These are phyloP conservation scores for Nemotelus nigrinus DNA, from an alignment of 2,888 invertebrate genomes.

Conservation along the genomic window DNA sequence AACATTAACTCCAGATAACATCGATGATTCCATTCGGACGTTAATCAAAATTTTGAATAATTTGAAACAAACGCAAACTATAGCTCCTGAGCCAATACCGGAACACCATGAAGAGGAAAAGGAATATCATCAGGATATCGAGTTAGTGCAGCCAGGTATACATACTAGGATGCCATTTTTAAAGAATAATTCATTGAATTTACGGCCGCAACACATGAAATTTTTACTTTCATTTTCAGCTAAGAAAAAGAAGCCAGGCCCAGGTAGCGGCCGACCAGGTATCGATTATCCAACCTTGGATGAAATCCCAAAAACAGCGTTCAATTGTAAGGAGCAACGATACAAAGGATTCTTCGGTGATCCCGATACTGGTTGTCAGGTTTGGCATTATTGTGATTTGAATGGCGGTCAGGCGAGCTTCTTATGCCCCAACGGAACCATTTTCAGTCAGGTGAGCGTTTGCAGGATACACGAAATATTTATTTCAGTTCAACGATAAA, in stretches of 20 bases:
- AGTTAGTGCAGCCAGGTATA: slow-evolving; percentile 4
- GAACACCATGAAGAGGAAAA: slow-evolving; percentile 60
- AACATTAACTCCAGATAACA: slow-evolving; percentile 78
- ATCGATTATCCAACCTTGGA: slow-evolving; percentile 83
- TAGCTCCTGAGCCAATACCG: slow-evolving; percentile 60
- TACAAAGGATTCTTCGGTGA: slow-evolving; percentile 93
- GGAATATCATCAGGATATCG: slow-evolving; percentile 42
- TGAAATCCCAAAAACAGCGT: slow-evolving; percentile 79
- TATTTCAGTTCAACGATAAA: too few relatives aligned
- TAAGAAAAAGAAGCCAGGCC: slow-evolving; percentile 66
- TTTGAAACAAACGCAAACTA: slow-evolving; percentile 67
- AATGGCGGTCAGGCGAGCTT: slow-evolving; percentile 92
- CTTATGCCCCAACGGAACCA: slow-evolving; percentile 88
- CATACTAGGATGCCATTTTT: background rate
- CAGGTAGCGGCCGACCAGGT: slow-evolving; percentile 69
- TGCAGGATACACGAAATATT: background rate
- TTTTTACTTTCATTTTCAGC: slow-evolving; percentile 18
- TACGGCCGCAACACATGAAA: background rate
- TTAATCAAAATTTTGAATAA: slow-evolving; percentile 78
- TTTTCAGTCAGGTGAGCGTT: slow-evolving; percentile 78
- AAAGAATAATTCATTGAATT: background rate
- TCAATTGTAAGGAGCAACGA: slow-evolving; percentile 84
- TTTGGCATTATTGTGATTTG: slow-evolving; percentile 92
- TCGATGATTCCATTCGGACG: slow-evolving; percentile 81
- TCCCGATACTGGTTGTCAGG: slow-evolving; percentile 87